Conservation (phyloP, 2,113 vertebrate species). For the Phoxinus phoxinus region DNA sequence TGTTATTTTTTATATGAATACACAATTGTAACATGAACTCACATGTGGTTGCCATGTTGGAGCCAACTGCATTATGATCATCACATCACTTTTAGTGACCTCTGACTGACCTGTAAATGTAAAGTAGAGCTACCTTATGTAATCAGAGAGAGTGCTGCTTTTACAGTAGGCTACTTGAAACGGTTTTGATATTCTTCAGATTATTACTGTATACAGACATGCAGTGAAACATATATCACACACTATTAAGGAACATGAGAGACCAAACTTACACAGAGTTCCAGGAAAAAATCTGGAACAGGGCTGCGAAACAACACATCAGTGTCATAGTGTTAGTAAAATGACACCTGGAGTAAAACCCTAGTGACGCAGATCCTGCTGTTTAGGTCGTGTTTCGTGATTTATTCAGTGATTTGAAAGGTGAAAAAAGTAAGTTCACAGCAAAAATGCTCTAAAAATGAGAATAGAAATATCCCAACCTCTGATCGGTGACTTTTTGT, state of each 20-base stretch:
- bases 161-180: slow-evolving; percentile 10
- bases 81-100: not conserved
- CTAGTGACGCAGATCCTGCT: not conserved
- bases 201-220: not conserved
- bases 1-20: slow-evolving; percentile 15
- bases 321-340: not conserved
- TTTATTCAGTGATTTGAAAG: not conserved
- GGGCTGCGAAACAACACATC: not conserved
- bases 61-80: not conserved
- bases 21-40: slow-evolving; percentile 21
- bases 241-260: not conserved
- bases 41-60: not conserved
- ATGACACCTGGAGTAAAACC: not conserved
- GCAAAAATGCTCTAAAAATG: not conserved
- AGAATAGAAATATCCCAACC: not conserved
- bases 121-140: not conserved
- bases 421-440: not conserved
- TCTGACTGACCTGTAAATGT: slow-evolving; percentile 16
- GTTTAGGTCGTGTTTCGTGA: not conserved
- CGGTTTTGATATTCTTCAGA: not conserved
- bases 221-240: not conserved
- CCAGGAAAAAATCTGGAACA: slow-evolving; percentile 2
- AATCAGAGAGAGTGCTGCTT: slow-evolving; percentile 7
- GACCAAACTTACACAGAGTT: not conserved
- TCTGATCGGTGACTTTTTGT: not conserved